Conservation (phyloP, 2,888 invertebrate species). For the Lottia scabra region DNA sequence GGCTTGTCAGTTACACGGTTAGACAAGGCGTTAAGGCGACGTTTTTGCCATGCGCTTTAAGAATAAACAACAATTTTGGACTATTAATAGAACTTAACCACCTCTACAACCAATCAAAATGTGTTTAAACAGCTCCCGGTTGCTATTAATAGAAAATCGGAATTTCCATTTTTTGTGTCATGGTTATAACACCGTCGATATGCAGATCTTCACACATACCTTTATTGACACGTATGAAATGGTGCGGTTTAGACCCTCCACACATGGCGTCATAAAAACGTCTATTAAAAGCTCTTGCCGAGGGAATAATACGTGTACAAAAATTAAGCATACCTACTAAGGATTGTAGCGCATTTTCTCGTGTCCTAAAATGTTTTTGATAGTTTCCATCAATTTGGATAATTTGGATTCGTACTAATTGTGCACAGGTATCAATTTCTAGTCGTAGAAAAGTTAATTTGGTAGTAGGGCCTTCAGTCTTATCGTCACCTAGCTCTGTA, state of each 20-base stretch:
- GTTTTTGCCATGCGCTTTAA: too few species aligned
- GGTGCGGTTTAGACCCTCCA: slow-evolving; percentile 11
- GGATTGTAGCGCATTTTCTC: not conserved
- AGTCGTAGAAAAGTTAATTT: slow-evolving; percentile 10
- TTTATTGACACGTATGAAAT: slow-evolving; percentile 8
- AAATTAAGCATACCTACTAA: not conserved
- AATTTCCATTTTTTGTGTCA: too few species aligned
- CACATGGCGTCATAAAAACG: slow-evolving; percentile 21
- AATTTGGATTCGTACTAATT: slow-evolving; percentile 4
- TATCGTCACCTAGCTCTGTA: not conserved
- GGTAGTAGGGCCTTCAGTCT: not conserved
- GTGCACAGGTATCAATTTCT: slow-evolving; percentile 6
- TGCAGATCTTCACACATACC: slow-evolving; percentile 18
- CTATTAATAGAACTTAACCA: too few species aligned
- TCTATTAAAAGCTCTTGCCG: slow-evolving; percentile 18
- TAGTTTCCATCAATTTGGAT: not conserved
- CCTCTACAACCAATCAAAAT: too few species aligned
- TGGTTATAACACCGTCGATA: too few species aligned
- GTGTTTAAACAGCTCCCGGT: too few species aligned
- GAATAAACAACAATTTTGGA: too few species aligned
- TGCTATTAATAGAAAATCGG: too few species aligned
- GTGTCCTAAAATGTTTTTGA: not conserved
- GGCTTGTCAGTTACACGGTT: too few species aligned
- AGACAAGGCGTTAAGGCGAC: too few species aligned
- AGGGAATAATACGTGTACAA: slow-evolving; percentile 11